Percentiles rank a stretch among this genome's conserved stretches.
Evolutionary conservation across 53 echinoderm and acorn worm genomes (phyloP).

Genomic region (Zoroaster sp.): DNA sequence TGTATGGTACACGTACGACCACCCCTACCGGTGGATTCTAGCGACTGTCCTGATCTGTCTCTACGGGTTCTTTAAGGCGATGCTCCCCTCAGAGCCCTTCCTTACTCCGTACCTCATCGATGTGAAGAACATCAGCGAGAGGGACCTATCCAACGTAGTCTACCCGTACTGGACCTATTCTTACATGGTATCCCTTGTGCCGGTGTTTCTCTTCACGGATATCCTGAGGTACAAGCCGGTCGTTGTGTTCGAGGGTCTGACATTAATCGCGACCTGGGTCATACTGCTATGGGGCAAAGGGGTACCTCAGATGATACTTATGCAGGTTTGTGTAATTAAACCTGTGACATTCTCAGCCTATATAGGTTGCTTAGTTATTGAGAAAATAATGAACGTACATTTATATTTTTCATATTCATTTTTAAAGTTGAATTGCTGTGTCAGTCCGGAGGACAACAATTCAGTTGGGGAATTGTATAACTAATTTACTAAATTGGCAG

Average conservation of each 20-base stretch:
- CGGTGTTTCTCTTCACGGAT: conserved; percentile 92
- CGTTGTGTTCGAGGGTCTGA: conserved; percentile 79
- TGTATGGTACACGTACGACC: conserved; percentile 28
- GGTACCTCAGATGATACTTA: conserved; percentile 80
- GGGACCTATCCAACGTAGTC: conserved; percentile 69
- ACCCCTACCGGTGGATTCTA: conserved; percentile 66
- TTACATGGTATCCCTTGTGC: conserved; percentile 82
- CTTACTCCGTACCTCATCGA: conserved; percentile 80
- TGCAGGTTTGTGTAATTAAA: conserved; percentile 76
- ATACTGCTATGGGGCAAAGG: conserved; percentile 77
- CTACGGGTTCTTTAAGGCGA: conserved; percentile 92
- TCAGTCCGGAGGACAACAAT: too few species aligned
- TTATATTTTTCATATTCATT: too few species aligned
- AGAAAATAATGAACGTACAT: too few species aligned
- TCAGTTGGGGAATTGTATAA: too few species aligned
- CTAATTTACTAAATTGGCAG: too few species aligned
- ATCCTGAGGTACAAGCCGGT: conserved; percentile 90
- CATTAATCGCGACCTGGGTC: conserved; percentile 75
- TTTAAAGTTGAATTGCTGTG: too few species aligned
- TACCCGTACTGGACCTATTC: conserved; percentile 98
- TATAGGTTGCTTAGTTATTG: too few species aligned
- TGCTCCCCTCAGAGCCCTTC: conserved; percentile 94
- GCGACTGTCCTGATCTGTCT: conserved; percentile 80
- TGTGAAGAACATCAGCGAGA: conserved; percentile 81
- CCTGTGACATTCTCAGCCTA: too few species aligned